phyloP scores from a whole-genome alignment of 37 sponge, comb jelly and placozoan genomes.

The Chondrosia reniformis region DNA sequence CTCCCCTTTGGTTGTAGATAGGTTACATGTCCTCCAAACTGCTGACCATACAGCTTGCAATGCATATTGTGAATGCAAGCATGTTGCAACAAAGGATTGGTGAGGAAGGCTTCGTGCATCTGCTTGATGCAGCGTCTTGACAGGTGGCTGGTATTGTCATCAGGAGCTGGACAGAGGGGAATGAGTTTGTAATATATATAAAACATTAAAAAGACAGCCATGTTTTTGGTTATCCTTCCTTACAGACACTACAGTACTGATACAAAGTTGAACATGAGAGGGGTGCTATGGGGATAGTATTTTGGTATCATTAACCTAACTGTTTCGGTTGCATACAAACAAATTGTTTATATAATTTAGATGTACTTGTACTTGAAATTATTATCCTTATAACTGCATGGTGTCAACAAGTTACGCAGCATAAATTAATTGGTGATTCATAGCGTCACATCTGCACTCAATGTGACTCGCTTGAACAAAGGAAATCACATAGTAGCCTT shows the following conservation, averaged over 20 bases:
- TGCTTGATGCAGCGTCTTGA: conserved; percentile 1
- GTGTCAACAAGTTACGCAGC: no score
- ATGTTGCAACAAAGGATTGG: conserved; percentile 52
- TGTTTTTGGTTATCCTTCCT: no score
- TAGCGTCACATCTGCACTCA: no score
- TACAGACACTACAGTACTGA: no score
- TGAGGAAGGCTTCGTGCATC: conserved; percentile 52
- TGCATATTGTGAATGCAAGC: conserved; percentile 16
- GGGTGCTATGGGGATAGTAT: background rate
- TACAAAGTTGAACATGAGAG: background rate
- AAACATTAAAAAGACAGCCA: no score
- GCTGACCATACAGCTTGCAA: conserved; percentile 9
- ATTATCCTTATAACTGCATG: no score
- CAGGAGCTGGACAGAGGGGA: background rate
- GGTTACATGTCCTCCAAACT: background rate
- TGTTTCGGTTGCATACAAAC: no score
- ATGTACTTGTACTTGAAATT: no score
- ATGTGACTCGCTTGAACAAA: no score
- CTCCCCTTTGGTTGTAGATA: conserved; percentile 11
- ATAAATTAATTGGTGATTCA: no score
- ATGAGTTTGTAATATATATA: background rate
- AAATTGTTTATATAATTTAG: no score
- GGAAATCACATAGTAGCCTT: no score
- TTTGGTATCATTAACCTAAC: background rate
- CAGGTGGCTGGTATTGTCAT: background rate